Conservation (phyloP, 2,888 invertebrate genomes). For the Catocala nupta region DNA sequence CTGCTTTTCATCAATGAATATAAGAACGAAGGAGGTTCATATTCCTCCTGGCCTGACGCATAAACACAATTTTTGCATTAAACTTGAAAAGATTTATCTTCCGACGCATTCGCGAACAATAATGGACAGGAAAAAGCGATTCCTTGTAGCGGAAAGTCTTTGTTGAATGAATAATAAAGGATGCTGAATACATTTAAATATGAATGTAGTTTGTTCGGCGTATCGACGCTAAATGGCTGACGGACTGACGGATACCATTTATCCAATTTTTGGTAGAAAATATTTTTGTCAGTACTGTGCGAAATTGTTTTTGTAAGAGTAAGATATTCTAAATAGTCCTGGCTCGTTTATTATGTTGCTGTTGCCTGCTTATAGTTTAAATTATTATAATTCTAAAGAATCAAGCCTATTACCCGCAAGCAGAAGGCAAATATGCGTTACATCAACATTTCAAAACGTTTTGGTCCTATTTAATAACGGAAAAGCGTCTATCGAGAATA, state of each 20-base stretch:
- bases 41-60: slow-evolving; percentile 28
- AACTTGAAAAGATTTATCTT: slow-evolving; percentile 66
- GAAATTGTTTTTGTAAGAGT: neutral
- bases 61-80: slow-evolving; percentile 71
- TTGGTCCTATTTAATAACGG: no score
- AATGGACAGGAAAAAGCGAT: slow-evolving; percentile 67
- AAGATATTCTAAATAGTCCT: neutral
- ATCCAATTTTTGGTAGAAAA: slow-evolving; percentile 11
- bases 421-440: no score
- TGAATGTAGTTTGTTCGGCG: slow-evolving; percentile 53
- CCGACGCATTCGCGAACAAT: slow-evolving; percentile 58
- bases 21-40: slow-evolving; percentile 10
- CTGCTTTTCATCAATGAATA: slow-evolving; percentile 4
- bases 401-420: no score
- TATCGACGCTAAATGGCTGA: slow-evolving; percentile 42
- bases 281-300: neutral
- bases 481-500: no score
- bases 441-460: no score
- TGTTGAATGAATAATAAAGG: slow-evolving; percentile 58
- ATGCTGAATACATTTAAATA: slow-evolving; percentile 61
- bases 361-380: no score
- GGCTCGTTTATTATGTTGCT: no score
- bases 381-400: no score
- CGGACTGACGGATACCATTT: slow-evolving; percentile 15
- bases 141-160: slow-evolving; percentile 62